phyloP scores from a whole-genome alignment of 2,113 vertebrate species.

The Platysteira castanea region DNA sequence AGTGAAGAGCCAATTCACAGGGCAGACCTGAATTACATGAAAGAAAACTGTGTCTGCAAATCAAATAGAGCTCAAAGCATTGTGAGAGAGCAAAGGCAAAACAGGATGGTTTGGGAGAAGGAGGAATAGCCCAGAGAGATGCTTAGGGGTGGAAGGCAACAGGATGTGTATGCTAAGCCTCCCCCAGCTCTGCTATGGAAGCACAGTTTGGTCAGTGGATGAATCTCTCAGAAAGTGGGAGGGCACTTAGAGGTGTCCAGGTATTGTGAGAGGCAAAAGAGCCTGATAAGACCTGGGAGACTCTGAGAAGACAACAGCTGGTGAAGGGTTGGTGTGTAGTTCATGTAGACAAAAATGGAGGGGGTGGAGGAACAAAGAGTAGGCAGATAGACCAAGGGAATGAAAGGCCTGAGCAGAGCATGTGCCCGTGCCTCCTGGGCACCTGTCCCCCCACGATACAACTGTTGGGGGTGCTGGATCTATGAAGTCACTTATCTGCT shows the following conservation, averaged over 20 bases:
- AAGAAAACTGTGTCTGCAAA: slow-evolving; percentile 38
- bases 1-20: slow-evolving; percentile 35
- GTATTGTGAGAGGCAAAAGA: background rate
- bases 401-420: background rate
- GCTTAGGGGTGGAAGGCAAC: background rate
- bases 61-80: background rate
- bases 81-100: background rate
- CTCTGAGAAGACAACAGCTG: background rate
- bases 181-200: background rate
- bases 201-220: background rate
- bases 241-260: background rate
- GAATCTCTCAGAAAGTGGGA: background rate
- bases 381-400: background rate
- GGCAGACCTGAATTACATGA: background rate
- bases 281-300: background rate
- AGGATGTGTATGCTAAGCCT: background rate
- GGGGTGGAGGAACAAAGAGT: background rate
- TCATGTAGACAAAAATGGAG: background rate
- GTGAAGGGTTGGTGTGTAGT: background rate
- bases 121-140: background rate
- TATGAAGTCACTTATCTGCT: background rate
- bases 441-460: background rate
- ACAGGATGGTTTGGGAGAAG: background rate
- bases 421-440: rapidly evolving
- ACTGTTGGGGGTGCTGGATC: background rate